Evolutionary conservation across 2,888 invertebrate genomes (phyloP).

Genomic region (Dicyrtomina minuta): DNA sequence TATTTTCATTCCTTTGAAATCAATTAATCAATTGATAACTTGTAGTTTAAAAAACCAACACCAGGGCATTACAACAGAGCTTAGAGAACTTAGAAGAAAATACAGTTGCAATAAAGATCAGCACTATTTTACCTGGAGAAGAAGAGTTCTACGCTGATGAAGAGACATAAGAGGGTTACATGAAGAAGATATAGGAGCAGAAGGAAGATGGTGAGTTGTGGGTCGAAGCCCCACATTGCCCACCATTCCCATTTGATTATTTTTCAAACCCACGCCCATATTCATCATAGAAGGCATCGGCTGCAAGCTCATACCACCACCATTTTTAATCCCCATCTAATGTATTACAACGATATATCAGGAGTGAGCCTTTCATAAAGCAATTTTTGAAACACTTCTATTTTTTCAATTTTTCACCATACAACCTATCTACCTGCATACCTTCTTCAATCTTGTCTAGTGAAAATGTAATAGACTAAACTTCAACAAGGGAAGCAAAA

Average conservation of each 20-base stretch:
- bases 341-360: conserved; percentile 10
- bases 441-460: no score
- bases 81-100: not conserved
- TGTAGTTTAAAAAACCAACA: not conserved
- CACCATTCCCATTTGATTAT: conserved; percentile 46
- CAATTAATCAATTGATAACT: not conserved
- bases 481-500: no score
- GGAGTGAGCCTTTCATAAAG: not conserved
- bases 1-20: not conserved
- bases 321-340: conserved; percentile 54
- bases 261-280: conserved; percentile 48
- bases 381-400: no score
- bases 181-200: conserved; percentile 50
- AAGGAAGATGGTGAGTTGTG: conserved; percentile 52
- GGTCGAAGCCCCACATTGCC: conserved; percentile 55
- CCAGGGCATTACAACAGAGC: not conserved
- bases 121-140: conserved; percentile 74
- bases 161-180: conserved; percentile 54
- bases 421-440: no score
- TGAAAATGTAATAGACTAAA: no score
- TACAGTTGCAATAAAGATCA: conserved; percentile 20
- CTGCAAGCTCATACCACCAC: conserved; percentile 50
- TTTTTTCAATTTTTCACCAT: no score
- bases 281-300: conserved; percentile 45
- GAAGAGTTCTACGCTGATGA: conserved; percentile 71